Percentiles rank a stretch among this genome's conserved stretches.
These are phyloP conservation scores for Ammodytes dubius DNA, from an alignment of 2,113 vertebrate species.

Conservation along the genomic window DNA sequence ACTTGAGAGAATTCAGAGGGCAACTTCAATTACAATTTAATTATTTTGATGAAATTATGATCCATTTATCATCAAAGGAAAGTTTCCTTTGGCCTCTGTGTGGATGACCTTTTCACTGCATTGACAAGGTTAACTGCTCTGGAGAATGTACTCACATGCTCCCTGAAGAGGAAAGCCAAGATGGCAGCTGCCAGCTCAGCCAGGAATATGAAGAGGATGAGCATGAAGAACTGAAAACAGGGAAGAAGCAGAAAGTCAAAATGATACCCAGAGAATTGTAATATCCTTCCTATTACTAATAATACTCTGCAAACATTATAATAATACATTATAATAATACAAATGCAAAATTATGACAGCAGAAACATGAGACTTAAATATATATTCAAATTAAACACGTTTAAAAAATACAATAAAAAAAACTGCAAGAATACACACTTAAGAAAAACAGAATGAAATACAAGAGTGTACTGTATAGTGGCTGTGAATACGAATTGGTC, in stretches of 20 bases:
- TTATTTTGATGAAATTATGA: background rate
- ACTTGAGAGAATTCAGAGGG: background rate
- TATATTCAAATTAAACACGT: too few species aligned
- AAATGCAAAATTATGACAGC: background rate
- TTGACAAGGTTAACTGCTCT: background rate
- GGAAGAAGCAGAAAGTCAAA: background rate
- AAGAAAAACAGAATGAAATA: background rate
- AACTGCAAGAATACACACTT: background rate
- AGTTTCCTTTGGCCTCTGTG: too few species aligned
- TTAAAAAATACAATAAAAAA: background rate
- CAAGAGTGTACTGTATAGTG: background rate
- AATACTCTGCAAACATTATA: background rate
- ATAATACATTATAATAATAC: too few species aligned
- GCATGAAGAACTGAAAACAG: conserved; percentile 92
- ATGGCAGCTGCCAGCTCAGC: conserved; percentile 94
- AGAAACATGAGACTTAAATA: background rate
- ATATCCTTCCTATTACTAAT: too few species aligned
- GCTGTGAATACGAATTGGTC: background rate
- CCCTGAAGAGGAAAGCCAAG: conserved; percentile 94
- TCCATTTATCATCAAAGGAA: too few species aligned
- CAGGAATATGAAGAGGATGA: conserved; percentile 96
- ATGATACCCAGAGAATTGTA: background rate
- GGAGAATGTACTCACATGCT: conserved; percentile 86
- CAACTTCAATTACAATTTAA: background rate
- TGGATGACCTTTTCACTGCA: background rate